Base-by-base conservation (phyloP, 2,888 invertebrate species). In the Caenorhabditis sp. region DNA sequence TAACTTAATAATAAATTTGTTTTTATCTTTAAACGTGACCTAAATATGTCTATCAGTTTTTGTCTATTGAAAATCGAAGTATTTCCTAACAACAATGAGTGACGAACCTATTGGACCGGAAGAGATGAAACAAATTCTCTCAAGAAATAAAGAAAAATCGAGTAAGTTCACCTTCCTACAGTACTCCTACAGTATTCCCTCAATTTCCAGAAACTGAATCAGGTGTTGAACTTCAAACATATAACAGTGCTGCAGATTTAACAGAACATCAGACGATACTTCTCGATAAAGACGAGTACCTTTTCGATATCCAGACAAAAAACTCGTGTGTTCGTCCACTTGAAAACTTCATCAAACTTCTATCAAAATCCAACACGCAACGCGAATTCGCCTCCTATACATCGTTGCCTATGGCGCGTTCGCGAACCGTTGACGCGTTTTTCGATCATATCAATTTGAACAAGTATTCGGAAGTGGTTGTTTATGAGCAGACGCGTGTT, bases 401-500 rank as follows among this genome's bases (percentile, higher is more conserved):
- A 0, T 57, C 67, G 21, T 38, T 72, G 31, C 58, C 61, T 5
- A 12, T 73, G 25, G 38, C 61, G 17, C 68, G 69, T 52, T 49
- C 59, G 8, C 66, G 69, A 26, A 59, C 59, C n/a, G 65, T 72
- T 26, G 68, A 67, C 59, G 26, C 65, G 21, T 63, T 74, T 62
- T 75, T 72, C 56, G 67, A 72, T 38, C 64, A 78, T 61, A 64
- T 63, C 23, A 43, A 65, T 25, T 43, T 70, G 57, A 77, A 77
- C 59, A 70, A 80, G 63, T 77, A 76, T 58, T 59, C 56, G 23
- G 83, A 83, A 63, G 70, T 83, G 56, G 72, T 65, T 17, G 80
- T 80, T 61, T 67, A 74, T 63, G 81, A 82, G 61, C 61, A 63
- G 54, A 81, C 81, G 27, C 66, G 82, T 36, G 78, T 82, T 43